phyloP scores from a whole-genome alignment of 2,888 invertebrate species.

The Coelopa pilipes region DNA sequence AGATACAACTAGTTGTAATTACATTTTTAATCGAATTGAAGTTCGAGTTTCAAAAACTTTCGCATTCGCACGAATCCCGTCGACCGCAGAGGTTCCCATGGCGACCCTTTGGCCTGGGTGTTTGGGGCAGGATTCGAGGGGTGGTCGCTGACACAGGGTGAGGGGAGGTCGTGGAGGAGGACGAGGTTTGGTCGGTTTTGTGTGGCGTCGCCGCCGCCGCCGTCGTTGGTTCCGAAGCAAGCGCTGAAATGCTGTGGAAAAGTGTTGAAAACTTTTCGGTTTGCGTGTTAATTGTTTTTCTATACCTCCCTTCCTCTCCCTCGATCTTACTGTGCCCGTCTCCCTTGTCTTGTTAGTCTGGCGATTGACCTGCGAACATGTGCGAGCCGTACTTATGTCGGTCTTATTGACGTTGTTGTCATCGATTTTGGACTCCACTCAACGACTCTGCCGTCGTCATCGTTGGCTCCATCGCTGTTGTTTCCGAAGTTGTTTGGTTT shows the following conservation, averaged over 20 bases:
- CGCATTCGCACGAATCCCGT: slow-evolving; percentile 7
- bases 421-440: background rate
- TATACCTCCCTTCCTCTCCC: background rate
- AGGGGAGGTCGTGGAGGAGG: no score
- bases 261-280: slow-evolving; percentile 14
- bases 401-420: slow-evolving; percentile 15
- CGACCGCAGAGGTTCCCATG: background rate
- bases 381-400: background rate
- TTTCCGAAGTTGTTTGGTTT: no score
- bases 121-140: no score
- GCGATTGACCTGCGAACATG: slow-evolving; percentile 22
- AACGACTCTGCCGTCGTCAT: no score
- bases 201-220: background rate
- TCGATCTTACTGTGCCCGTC: background rate
- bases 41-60: slow-evolving; percentile 20
- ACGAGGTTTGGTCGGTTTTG: no score
- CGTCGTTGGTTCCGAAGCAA: background rate
- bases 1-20: slow-evolving; percentile 14
- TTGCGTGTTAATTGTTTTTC: slow-evolving; percentile 33
- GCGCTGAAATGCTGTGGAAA: background rate
- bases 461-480: no score
- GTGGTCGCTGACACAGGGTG: no score
- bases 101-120: background rate
- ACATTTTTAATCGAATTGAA: slow-evolving; percentile 33
- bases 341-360: slow-evolving; percentile 1